phyloP scores from a whole-genome alignment of 35 echinoderm and acorn worm species.

The Ophiothrix spiculata region DNA sequence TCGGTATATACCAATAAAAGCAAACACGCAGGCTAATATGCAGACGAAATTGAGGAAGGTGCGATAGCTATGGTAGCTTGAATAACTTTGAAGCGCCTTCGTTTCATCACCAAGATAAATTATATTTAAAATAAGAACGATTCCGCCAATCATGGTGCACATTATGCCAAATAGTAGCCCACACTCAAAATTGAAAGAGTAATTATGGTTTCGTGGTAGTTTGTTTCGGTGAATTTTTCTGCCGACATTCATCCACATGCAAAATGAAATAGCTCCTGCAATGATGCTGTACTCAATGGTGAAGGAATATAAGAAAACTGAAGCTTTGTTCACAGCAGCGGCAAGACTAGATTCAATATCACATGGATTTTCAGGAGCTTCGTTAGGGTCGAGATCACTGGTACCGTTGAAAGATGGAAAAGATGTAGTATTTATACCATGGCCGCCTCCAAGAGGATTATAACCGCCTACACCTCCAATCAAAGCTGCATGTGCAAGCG shows the following conservation, averaged over 20 bases:
- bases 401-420: too few species aligned
- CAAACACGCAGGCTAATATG: constrained; percentile 50
- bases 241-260: constrained; percentile 92
- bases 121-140: constrained; percentile 90
- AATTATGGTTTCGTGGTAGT: background rate
- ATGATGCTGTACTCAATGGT: constrained; percentile 96
- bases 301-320: constrained; percentile 85
- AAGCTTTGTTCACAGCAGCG: constrained; percentile 77
- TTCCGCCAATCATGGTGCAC: constrained; percentile 83
- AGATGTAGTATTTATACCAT: too few species aligned
- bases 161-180: constrained; percentile 80
- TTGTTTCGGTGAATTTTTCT: constrained; percentile 53
- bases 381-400: too few species aligned
- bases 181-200: constrained; percentile 71
- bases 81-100: constrained; percentile 64
- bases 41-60: constrained; percentile 84
- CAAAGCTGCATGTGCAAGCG: too few species aligned
- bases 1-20: constrained; percentile 78
- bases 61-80: constrained; percentile 83
- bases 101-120: constrained; percentile 69
- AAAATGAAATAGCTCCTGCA: constrained; percentile 76
- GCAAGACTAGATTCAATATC: constrained; percentile 32
- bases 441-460: too few species aligned
- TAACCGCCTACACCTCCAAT: too few species aligned
- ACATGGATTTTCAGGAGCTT: too few species aligned